These are phyloP conservation scores for Phoeniculus purpureus DNA, from an alignment of 2,797 vertebrate genomes.

Conservation along the genomic window DNA sequence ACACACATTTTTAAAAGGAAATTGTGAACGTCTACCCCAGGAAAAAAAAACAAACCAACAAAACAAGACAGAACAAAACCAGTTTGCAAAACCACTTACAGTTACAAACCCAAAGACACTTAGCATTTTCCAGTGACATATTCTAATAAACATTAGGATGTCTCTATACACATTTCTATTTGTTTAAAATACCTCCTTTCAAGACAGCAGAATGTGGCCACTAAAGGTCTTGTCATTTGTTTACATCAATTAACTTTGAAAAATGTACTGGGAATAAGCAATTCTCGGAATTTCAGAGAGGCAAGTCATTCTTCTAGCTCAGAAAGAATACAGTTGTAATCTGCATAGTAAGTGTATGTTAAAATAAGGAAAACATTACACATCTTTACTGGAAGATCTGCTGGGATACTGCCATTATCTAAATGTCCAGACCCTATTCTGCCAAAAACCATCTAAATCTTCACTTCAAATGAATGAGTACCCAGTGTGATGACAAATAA, in stretches of 20 bases:
- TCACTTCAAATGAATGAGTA: not conserved
- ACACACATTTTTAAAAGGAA: not conserved
- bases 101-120: not conserved
- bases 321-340: not conserved
- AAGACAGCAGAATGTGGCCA: not conserved
- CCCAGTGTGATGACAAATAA: not conserved
- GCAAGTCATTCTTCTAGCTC: not conserved
- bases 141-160: not conserved
- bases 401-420: not conserved
- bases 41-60: not conserved
- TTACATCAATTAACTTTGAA: not conserved
- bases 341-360: not conserved
- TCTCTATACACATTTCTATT: not conserved
- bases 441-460: not conserved
- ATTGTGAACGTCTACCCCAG: not conserved
- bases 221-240: not conserved
- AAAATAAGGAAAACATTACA: not conserved
- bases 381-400: not conserved
- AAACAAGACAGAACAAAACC: not conserved
- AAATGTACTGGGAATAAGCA: not conserved
- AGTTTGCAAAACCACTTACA: not conserved
- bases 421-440: not conserved
- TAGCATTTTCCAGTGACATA: not conserved
- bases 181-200: not conserved
- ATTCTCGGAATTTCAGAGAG: not conserved